phyloP scores from a whole-genome alignment of 2,113 vertebrate genomes.

The Podarcis raffonei region DNA sequence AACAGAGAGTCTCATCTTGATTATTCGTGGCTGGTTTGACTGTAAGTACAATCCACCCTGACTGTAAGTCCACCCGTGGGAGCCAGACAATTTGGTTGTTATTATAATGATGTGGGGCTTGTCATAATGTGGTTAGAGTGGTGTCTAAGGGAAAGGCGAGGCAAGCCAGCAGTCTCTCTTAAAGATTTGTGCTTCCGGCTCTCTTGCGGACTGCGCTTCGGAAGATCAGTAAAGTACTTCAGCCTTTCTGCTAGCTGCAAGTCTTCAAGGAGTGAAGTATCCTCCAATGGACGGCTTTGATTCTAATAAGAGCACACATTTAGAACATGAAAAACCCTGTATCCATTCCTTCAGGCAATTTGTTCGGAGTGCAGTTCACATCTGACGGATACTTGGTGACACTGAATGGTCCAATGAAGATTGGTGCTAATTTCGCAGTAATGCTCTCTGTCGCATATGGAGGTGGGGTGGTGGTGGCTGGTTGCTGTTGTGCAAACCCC shows the following conservation, averaged over 20 bases:
- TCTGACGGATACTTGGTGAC: conserved; percentile 63
- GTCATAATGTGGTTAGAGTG: conserved; percentile 77
- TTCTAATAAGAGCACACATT: conserved; percentile 61
- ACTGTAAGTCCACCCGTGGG: conserved; percentile 73
- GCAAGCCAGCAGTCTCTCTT: conserved; percentile 60
- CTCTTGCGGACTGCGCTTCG: conserved; percentile 19
- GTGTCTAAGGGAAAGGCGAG: conserved; percentile 69
- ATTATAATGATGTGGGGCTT: conserved; percentile 76
- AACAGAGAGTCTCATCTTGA: conserved; percentile 72
- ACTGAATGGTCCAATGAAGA: conserved; percentile 63
- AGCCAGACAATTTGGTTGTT: conserved; percentile 77
- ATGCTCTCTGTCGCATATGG: conserved; percentile 30
- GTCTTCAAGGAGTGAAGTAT: conserved; percentile 62
- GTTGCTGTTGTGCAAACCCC: not conserved
- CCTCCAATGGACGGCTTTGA: conserved; percentile 69
- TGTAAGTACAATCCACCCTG: conserved; percentile 76
- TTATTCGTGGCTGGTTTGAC: conserved; percentile 77
- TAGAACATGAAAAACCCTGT: conserved; percentile 62
- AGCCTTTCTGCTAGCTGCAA: conserved; percentile 60
- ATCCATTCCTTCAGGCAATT: conserved; percentile 63
- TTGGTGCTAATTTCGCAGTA: conserved; percentile 51
- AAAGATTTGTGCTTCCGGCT: not conserved
- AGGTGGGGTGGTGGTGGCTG: conserved; percentile 29
- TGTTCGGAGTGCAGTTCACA: conserved; percentile 61
- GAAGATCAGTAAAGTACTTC: conserved; percentile 62